Conservation (phyloP, 1,140 invertebrate genomes). For the Eufriesea mexicana region DNA sequence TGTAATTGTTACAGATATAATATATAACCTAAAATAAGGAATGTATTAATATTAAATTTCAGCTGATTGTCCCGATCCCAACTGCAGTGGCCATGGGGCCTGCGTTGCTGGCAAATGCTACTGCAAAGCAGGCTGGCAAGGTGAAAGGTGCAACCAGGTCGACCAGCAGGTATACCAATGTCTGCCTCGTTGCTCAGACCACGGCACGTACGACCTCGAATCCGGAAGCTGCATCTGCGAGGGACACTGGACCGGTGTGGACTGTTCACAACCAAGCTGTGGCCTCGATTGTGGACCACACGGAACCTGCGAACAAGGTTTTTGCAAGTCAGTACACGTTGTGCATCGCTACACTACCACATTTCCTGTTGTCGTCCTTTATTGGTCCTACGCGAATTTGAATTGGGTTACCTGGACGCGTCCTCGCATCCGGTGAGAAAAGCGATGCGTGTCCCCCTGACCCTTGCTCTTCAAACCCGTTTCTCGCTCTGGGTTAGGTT, state of each 20-base stretch:
- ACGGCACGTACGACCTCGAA: conserved; percentile 94
- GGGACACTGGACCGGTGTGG: conserved; percentile 93
- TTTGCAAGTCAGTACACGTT: conserved; percentile 85
- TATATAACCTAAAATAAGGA: neutral
- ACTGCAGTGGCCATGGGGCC: conserved; percentile 94
- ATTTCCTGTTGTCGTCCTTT: conserved; percentile 20
- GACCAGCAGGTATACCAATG: conserved; percentile 95
- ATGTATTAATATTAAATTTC: conserved; percentile 59
- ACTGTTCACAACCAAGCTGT: conserved; percentile 95
- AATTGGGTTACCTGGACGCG: conserved; percentile 13
- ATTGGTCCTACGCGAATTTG: conserved; percentile 23
- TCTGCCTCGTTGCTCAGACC: conserved; percentile 94
- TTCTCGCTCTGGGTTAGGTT: too few species aligned
- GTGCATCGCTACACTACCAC: neutral
- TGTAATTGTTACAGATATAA: too few species aligned
- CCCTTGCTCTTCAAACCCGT: neutral
- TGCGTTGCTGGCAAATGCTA: conserved; percentile 97
- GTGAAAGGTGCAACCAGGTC: conserved; percentile 92
- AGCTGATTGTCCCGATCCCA: conserved; percentile 93
- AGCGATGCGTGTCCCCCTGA: neutral
- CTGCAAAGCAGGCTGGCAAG: conserved; percentile 97
- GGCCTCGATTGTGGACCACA: conserved; percentile 95
- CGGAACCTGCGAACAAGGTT: conserved; percentile 93
- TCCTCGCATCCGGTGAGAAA: neutral
- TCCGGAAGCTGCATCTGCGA: conserved; percentile 93